Conservation (phyloP, 2,113 vertebrate genomes). For the Orientallactaga bullata region DNA sequence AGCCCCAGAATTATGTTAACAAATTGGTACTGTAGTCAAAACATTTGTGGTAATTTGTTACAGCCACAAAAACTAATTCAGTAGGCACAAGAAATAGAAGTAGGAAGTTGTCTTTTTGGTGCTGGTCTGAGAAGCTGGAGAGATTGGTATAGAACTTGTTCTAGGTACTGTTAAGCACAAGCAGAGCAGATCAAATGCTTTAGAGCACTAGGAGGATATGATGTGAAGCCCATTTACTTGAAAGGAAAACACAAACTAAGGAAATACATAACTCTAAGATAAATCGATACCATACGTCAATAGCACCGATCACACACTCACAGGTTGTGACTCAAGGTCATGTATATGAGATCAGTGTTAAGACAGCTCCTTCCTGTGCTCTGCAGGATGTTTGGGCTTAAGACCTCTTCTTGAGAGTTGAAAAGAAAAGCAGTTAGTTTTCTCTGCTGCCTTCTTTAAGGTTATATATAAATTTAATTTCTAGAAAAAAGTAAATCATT, state of each 20-base stretch:
- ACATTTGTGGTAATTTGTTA: not conserved
- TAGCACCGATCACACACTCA: constrained; percentile 53
- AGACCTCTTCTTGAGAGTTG: constrained; percentile 17
- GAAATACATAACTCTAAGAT: constrained; percentile 59
- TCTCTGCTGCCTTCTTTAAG: not conserved
- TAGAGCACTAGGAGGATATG: constrained; percentile 41
- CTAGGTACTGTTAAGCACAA: constrained; percentile 22
- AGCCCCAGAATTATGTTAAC: not conserved
- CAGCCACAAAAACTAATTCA: not conserved
- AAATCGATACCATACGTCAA: constrained; percentile 59
- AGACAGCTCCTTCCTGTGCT: not conserved
- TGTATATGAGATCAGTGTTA: constrained; percentile 21
- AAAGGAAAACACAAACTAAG: constrained; percentile 58
- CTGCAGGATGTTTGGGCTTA: not conserved
- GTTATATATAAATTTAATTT: not conserved
- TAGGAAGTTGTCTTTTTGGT: not conserved
- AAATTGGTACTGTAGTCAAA: not conserved
- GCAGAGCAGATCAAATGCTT: constrained; percentile 26
- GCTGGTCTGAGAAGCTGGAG: not conserved
- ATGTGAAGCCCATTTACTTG: constrained; percentile 49
- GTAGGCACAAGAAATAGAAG: not conserved
- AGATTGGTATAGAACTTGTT: constrained; percentile 9
- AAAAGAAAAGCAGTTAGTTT: not conserved
- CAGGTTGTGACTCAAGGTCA: constrained; percentile 38
- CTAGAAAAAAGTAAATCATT: not conserved